These are phyloP conservation scores for Acridotheres tristis DNA, from an alignment of 2,797 vertebrate genomes.

Conservation along the genomic window DNA sequence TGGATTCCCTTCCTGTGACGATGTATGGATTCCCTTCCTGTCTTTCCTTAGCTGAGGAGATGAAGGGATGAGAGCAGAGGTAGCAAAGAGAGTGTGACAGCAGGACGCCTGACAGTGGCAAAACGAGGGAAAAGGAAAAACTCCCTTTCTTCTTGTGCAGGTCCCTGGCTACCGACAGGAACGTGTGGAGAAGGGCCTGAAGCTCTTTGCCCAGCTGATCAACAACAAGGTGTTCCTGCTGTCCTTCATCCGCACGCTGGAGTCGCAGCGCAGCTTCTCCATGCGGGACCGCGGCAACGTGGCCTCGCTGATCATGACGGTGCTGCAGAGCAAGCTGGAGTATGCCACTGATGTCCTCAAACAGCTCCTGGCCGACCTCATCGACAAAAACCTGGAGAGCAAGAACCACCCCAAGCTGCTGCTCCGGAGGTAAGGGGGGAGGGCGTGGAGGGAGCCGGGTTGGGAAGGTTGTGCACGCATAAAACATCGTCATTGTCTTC, in stretches of 20 bases:
- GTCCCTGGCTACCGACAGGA: constrained; percentile 97
- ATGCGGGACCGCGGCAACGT: constrained; percentile 97
- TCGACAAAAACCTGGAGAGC: constrained; percentile 98
- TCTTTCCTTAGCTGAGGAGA: not conserved
- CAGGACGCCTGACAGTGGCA: rapidly evolving
- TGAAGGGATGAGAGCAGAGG: not conserved
- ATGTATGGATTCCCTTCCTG: not conserved
- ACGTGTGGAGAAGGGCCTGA: constrained; percentile 93
- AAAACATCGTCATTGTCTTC: rapidly evolving
- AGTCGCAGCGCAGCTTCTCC: constrained; percentile 96
- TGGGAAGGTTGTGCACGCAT: no score
- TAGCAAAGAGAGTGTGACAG: not conserved
- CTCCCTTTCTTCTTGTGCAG: constrained; percentile 64
- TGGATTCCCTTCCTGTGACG: not conserved
- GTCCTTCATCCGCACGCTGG: constrained; percentile 95
- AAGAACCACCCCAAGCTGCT: constrained; percentile 97
- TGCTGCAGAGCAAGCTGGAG: constrained; percentile 96
- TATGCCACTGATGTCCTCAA: constrained; percentile 97
- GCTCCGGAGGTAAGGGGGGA: constrained; percentile 84
- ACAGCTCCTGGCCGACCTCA: constrained; percentile 95
- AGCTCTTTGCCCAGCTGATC: constrained; percentile 97
- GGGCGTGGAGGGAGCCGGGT: not conserved
- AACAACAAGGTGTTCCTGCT: constrained; percentile 98
- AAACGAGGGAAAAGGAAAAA: not conserved
- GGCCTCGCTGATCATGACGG: constrained; percentile 96